Conservation (phyloP, 2,797 vertebrate genomes). For the Melanogrammus aeglefinus region DNA sequence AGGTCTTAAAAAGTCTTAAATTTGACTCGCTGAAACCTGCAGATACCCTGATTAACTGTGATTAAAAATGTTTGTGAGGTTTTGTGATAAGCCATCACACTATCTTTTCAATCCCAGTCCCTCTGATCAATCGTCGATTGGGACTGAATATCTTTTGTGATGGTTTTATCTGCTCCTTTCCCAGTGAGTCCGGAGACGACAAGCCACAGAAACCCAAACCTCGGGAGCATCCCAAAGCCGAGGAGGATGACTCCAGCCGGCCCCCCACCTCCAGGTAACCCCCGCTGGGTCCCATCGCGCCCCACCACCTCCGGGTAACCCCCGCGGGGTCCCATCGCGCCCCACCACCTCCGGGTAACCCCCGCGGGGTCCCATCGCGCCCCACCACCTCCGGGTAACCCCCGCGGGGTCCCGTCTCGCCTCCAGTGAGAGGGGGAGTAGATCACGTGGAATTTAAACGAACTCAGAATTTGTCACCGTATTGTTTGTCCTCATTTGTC, state of each 20-base stretch:
- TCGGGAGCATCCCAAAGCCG: conserved; percentile 68
- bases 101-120: no score
- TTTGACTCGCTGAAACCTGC: no score
- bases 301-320: neutral
- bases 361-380: no score
- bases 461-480: neutral
- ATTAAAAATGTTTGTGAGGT: neutral
- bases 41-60: no score
- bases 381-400: neutral
- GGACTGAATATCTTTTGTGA: neutral
- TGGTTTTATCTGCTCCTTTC: conserved; percentile 24
- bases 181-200: conserved; percentile 85
- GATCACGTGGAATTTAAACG: neutral
- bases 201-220: conserved; percentile 77
- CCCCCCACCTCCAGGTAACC: conserved; percentile 74
- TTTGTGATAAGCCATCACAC: no score
- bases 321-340: neutral
- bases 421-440: neutral
- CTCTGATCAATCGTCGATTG: no score
- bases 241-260: conserved; percentile 64
- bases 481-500: neutral
- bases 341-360: no score
- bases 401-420: neutral
- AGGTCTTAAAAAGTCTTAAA: no score
- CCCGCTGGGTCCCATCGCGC: neutral